Percentiles rank a stretch among this genome's conserved stretches.
phyloP scores from a whole-genome alignment of 2,888 invertebrate genomes.

The Drosophila paramelanica region DNA sequence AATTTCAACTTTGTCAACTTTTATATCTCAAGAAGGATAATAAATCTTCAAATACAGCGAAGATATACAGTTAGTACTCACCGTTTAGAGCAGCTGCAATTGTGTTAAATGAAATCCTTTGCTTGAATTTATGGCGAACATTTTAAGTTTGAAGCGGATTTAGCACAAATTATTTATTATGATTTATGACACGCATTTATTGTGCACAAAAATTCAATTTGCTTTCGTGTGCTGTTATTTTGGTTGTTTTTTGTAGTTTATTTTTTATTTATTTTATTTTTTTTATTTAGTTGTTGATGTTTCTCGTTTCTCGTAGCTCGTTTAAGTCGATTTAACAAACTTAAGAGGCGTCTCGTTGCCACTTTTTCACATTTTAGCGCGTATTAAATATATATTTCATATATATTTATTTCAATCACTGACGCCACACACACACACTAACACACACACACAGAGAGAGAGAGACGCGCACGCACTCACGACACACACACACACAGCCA shows the following conservation, averaged over 20 bases:
- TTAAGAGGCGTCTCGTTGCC: conserved; percentile 19
- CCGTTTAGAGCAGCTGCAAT: conserved; percentile 61
- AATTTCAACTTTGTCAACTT: too few relatives aligned
- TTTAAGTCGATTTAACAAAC: conserved; percentile 35
- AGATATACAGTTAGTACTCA: conserved; percentile 24
- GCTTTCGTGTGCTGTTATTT: conserved; percentile 4
- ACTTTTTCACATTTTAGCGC: conserved; percentile 16
- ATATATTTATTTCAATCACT: conserved; percentile 3
- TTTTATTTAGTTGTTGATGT: conserved; percentile 37
- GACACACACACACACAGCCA: neutral
- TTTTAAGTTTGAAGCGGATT: conserved; percentile 49
- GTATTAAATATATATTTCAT: conserved; percentile 22
- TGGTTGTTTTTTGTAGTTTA: neutral
- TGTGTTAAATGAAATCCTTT: conserved; percentile 51
- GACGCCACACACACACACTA: conserved; percentile 7
- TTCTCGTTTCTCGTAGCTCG: conserved; percentile 35
- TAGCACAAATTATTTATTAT: conserved; percentile 45
- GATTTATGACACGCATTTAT: conserved; percentile 53
- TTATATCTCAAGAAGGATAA: too few relatives aligned
- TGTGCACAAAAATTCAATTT: conserved; percentile 30
- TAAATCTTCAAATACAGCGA: too few relatives aligned
- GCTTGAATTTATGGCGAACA: conserved; percentile 56
- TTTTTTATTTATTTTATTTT: conserved; percentile 23
- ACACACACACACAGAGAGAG: conserved; percentile 19
- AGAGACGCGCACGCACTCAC: conserved; percentile 1